A percentile compares a stretch with the other conserved stretches of the same genome.
These are phyloP conservation scores for Drosophila dives DNA, from an alignment of 2,888 invertebrate genomes.

Conservation along the genomic window DNA sequence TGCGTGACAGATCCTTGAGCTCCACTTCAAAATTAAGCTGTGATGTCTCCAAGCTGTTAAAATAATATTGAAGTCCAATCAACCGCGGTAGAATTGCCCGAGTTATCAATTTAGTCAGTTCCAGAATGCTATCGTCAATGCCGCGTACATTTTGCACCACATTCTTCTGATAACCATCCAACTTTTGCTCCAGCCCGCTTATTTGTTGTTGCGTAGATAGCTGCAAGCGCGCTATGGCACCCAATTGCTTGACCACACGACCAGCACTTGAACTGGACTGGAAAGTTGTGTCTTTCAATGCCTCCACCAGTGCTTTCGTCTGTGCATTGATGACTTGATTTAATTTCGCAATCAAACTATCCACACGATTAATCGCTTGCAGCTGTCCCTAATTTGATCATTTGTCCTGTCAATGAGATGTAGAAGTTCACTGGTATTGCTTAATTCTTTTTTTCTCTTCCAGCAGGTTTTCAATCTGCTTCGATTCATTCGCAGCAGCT, in stretches of 20 bases:
- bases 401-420: constrained; percentile 36
- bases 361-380: constrained; percentile 28
- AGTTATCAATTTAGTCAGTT: constrained; percentile 56
- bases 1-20: constrained; percentile 41
- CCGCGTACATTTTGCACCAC: constrained; percentile 37
- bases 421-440: constrained; percentile 41
- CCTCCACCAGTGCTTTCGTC: constrained; percentile 23
- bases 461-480: constrained; percentile 28
- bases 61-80: constrained; percentile 61
- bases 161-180: constrained; percentile 59
- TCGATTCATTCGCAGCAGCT: neutral
- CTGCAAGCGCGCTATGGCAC: constrained; percentile 38
- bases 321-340: constrained; percentile 22
- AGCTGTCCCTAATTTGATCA: constrained; percentile 39
- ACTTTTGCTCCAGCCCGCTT: constrained; percentile 38
- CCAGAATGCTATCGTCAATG: constrained; percentile 54
- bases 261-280: constrained; percentile 28
- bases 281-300: constrained; percentile 40
- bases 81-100: constrained; percentile 61
- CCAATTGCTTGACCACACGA: constrained; percentile 37
- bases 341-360: constrained; percentile 30
- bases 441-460: constrained; percentile 39
- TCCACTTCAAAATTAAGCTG: constrained; percentile 68
- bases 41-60: constrained; percentile 62
- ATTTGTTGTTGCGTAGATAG: constrained; percentile 52